Evolutionary conservation across 1,140 invertebrate species (phyloP).

Genomic region (Drosophila carrolli): DNA sequence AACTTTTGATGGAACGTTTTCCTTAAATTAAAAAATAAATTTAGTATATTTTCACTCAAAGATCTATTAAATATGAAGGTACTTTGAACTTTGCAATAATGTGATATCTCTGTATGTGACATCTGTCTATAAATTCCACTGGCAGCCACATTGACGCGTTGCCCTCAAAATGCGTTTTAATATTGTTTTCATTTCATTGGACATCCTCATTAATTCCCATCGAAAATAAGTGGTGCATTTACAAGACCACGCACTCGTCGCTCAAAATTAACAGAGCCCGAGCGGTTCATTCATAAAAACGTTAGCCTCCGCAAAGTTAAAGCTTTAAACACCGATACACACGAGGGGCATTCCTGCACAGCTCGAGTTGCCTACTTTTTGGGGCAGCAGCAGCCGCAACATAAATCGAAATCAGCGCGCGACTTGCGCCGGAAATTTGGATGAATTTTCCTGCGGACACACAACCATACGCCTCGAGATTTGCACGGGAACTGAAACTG

Average conservation of each 20-base stretch:
- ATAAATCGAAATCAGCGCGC: slow-evolving; percentile 48
- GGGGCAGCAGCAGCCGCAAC: slow-evolving; percentile 37
- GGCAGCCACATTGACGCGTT: slow-evolving; percentile 2
- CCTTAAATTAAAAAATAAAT: too few species aligned
- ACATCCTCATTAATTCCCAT: slow-evolving; percentile 59
- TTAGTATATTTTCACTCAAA: too few species aligned
- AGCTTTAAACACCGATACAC: slow-evolving; percentile 47
- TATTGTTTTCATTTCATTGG: slow-evolving; percentile 50
- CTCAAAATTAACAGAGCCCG: slow-evolving; percentile 23
- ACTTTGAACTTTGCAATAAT: too few species aligned
- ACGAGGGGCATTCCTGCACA: slow-evolving; percentile 33
- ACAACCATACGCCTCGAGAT: slow-evolving; percentile 60
- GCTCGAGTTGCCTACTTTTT: slow-evolving; percentile 63
- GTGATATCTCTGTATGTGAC: not conserved
- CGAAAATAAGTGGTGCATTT: slow-evolving; percentile 9
- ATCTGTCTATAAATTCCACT: not conserved
- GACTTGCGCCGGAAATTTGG: slow-evolving; percentile 27
- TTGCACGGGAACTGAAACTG: slow-evolving; percentile 79
- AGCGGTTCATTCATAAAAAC: slow-evolving; percentile 74
- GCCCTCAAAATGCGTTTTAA: slow-evolving; percentile 1
- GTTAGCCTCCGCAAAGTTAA: slow-evolving; percentile 38
- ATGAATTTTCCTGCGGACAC: slow-evolving; percentile 30
- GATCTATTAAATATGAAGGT: too few species aligned
- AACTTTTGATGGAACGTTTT: too few species aligned
- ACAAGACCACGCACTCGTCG: slow-evolving; percentile 30